phyloP scores from a whole-genome alignment of 2,113 vertebrate genomes.

The Donacobius atricapilla region DNA sequence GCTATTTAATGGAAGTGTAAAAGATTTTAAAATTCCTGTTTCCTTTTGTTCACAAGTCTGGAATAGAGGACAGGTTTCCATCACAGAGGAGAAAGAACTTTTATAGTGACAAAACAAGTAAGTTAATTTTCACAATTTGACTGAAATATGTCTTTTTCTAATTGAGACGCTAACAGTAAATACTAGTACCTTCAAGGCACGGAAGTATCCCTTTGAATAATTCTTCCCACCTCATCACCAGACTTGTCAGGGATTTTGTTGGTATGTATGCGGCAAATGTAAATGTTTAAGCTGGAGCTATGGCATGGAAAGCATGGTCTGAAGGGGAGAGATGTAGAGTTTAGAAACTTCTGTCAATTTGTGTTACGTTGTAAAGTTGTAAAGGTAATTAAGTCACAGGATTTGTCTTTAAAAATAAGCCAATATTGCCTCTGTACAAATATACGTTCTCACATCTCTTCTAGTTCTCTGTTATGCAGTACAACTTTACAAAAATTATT shows the following conservation, averaged over 20 bases:
- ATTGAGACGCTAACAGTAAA: not conserved
- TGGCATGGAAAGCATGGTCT: not conserved
- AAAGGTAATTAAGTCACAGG: not conserved
- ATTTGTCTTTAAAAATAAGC: not conserved
- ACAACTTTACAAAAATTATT: not conserved
- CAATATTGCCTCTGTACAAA: not conserved
- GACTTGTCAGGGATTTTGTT: not conserved
- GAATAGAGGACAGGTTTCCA: not conserved
- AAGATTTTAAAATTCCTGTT: not conserved
- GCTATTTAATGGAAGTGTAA: not conserved
- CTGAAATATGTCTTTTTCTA: not conserved
- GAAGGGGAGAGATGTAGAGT: not conserved
- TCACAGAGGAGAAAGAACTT: not conserved
- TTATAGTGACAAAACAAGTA: not conserved
- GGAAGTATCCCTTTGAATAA: not conserved
- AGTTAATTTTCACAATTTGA: not conserved
- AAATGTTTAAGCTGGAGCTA: not conserved
- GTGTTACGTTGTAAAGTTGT: not conserved
- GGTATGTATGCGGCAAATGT: not conserved
- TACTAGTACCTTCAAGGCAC: not conserved
- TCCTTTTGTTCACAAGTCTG: not conserved
- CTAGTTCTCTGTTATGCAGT: not conserved
- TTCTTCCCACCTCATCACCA: not conserved
- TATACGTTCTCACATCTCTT: not conserved
- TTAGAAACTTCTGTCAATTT: not conserved